phyloP scores from a whole-genome alignment of 2,797 vertebrate species.

The Xenops minutus region DNA sequence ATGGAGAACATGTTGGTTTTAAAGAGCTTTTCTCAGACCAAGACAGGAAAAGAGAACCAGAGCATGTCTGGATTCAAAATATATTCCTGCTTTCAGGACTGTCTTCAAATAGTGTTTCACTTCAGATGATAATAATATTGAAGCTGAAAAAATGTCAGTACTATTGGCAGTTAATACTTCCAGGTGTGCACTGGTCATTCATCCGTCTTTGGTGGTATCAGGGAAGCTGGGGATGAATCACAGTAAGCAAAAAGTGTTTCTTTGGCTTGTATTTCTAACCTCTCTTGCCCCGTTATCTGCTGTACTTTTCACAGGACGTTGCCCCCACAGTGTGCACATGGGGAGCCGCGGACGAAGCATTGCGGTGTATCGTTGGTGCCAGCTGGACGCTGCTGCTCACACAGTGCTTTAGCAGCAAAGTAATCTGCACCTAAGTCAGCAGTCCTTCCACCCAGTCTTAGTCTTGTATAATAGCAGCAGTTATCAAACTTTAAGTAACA shows the following conservation, averaged over 20 bases:
- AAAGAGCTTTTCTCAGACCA: not conserved
- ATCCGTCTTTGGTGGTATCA: not conserved
- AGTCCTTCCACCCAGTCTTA: not conserved
- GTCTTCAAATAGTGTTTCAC: not conserved
- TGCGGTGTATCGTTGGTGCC: not conserved
- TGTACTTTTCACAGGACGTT: not conserved
- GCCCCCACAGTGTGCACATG: accelerated
- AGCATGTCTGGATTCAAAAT: not conserved
- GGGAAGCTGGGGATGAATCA: not conserved
- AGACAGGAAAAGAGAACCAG: not conserved
- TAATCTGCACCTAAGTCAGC: not conserved
- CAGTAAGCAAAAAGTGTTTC: not conserved
- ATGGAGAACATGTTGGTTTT: not conserved
- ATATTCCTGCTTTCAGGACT: not conserved
- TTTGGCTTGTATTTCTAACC: not conserved
- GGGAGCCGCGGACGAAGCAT: not conserved
- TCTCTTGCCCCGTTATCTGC: not conserved
- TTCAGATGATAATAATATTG: not conserved
- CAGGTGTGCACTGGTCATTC: not conserved
- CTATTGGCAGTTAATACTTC: not conserved
- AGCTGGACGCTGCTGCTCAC: not conserved
- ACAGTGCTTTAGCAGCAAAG: not conserved
- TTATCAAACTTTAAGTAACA: not conserved
- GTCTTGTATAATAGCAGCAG: not conserved
- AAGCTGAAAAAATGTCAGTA: not conserved